phyloP scores from a whole-genome alignment of 1,140 invertebrate genomes.

The Drosophila willistoni region DNA sequence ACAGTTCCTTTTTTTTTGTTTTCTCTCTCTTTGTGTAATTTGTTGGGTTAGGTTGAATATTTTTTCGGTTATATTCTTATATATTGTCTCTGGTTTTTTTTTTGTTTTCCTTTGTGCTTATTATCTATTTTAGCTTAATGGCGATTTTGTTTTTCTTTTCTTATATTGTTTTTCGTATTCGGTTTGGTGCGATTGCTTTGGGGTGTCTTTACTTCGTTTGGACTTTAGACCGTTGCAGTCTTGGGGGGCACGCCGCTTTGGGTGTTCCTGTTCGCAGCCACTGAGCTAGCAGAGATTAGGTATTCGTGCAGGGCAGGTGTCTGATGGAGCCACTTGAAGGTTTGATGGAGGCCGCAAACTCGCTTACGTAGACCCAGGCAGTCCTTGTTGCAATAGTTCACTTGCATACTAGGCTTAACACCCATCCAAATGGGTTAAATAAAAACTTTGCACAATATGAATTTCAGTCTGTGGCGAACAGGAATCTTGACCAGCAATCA shows the following conservation, averaged over 20 bases:
- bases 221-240: slow-evolving; percentile 65
- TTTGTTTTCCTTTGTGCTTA: slow-evolving; percentile 26
- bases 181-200: slow-evolving; percentile 68
- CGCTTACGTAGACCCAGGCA: slow-evolving; percentile 93
- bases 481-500: slow-evolving; percentile 37
- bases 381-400: slow-evolving; percentile 85
- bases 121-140: slow-evolving; percentile 55
- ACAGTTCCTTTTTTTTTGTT: slow-evolving; percentile 31
- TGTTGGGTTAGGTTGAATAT: slow-evolving; percentile 60
- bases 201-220: slow-evolving; percentile 41
- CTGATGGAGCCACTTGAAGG: slow-evolving; percentile 96
- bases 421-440: slow-evolving; percentile 65
- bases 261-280: slow-evolving; percentile 85
- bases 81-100: slow-evolving; percentile 21
- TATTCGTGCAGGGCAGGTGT: slow-evolving; percentile 93
- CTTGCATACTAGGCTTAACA: slow-evolving; percentile 83
- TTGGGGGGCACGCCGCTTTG: slow-evolving; percentile 71
- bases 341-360: slow-evolving; percentile 92
- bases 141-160: slow-evolving; percentile 23
- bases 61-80: slow-evolving; percentile 25
- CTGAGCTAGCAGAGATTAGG: slow-evolving; percentile 90
- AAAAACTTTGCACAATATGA: slow-evolving; percentile 36
- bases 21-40: slow-evolving; percentile 31
- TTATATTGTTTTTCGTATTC: slow-evolving; percentile 41
- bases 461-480: slow-evolving; percentile 42